Evolutionary conservation across 2,113 vertebrate species (phyloP), one percentile per base, ranked within the genome.

Genomic region (Plecotus auritus): DNA sequence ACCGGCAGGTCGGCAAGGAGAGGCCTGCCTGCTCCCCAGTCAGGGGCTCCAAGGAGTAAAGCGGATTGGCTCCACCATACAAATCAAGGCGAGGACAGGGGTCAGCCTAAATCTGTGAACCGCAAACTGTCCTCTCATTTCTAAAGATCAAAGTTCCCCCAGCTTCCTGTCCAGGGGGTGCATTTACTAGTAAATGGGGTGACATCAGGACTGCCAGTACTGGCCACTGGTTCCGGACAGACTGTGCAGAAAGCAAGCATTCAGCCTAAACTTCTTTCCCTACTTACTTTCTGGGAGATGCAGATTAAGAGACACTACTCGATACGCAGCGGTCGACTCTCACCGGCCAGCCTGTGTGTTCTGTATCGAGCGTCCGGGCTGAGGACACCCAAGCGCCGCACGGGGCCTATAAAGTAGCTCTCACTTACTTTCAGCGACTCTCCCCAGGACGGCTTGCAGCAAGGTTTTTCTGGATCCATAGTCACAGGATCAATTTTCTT

Each of bases 371-470:
- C 16, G 26, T 40, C 40, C 22, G 5, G 42, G n/a, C 47, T n/a
- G 22, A 11, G 30, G 11, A 32, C 18, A 47, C 56, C 56, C 23
- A 10, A 26, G 32, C 20, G 37, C 23, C 3, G 17, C 66, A 20
- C 0, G 6, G 42, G 49, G 47, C 35, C 76, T 26, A 42, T 9
- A 47, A 76, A n/a, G 37, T 1, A 94, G 95, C 77, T 8, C 81
- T 32, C 7, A 66, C 96, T 98, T 96, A 99, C 98, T 98, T 99
- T 99, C 69, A 99, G 73, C 20, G 98, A 99, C 87, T 99, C 98
- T 47, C 81, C 95, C 98, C 98, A 99, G 0, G 98, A 99, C 26
- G 98, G 98, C 85, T 98, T 99, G 83, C 98, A 96, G 93, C 98
- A 99, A 88, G 98, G 98, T 69, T 98, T 98, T 96, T 98, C 98